A percentile compares a stretch with the other conserved stretches of the same genome.
These are phyloP conservation scores for Anomalospiza imberbis DNA, from an alignment of 2,797 vertebrate species.

Conservation along the genomic window DNA sequence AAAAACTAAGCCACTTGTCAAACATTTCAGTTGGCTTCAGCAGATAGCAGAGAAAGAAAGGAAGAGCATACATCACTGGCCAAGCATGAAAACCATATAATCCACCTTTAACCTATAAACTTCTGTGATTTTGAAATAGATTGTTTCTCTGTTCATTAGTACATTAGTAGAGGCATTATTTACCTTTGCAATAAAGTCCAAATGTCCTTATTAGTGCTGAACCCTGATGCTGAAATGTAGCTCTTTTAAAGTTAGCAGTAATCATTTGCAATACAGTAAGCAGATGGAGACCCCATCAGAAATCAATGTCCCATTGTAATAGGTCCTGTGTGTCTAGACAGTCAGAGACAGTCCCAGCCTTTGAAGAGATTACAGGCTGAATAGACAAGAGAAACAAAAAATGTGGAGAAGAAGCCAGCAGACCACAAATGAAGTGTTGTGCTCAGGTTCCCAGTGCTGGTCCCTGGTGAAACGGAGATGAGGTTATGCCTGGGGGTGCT, in stretches of 20 bases:
- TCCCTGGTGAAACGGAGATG: background rate
- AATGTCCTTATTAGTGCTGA: background rate
- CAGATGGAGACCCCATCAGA: constrained; percentile 51
- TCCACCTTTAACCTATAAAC: background rate
- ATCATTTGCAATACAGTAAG: constrained; percentile 28
- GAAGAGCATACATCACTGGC: background rate
- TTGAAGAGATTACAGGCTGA: constrained; percentile 55
- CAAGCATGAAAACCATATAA: constrained; percentile 14
- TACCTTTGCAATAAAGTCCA: background rate
- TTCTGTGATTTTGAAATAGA: background rate
- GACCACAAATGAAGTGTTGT: constrained; percentile 50
- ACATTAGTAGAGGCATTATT: background rate
- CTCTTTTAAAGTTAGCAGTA: constrained; percentile 1
- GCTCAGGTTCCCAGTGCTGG: constrained; percentile 28
- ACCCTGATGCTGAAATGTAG: background rate
- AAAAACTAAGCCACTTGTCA: background rate
- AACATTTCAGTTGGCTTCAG: background rate
- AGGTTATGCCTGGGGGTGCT: background rate
- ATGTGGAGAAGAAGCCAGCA: constrained; percentile 47
- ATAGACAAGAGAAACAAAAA: constrained; percentile 58
- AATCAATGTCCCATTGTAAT: constrained; percentile 60
- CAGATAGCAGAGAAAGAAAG: background rate
- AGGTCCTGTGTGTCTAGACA: constrained; percentile 55
- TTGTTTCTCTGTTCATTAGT: background rate
- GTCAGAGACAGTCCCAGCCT: constrained; percentile 39